Percentiles rank a stretch among this genome's conserved stretches.
Conservation (phyloP, 1,140 invertebrate species). For the Heliconius eleuchia region DNA sequence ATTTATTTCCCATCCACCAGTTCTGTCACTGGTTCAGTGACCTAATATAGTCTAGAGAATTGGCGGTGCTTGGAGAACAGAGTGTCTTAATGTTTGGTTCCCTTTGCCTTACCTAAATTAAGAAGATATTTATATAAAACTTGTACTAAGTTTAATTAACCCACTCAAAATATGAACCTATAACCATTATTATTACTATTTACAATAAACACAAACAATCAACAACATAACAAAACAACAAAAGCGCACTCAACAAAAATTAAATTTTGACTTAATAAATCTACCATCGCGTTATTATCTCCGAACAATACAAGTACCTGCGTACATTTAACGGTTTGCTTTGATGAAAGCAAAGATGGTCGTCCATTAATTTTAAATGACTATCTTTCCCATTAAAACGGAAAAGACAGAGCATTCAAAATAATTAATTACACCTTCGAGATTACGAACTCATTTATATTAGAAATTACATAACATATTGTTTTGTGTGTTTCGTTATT, state of each 20-base stretch:
- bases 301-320: slow-evolving; percentile 40
- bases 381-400: slow-evolving; percentile 60
- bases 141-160: too few relatives aligned
- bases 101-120: too few relatives aligned
- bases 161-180: too few relatives aligned
- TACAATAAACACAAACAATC: neutral
- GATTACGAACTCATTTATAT: slow-evolving; percentile 43
- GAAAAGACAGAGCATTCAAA: slow-evolving; percentile 58
- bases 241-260: neutral
- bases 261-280: slow-evolving; percentile 7
- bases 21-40: too few relatives aligned
- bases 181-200: too few relatives aligned
- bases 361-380: slow-evolving; percentile 67
- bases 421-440: slow-evolving; percentile 64
- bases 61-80: too few relatives aligned
- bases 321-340: slow-evolving; percentile 61
- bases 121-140: too few relatives aligned
- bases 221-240: neutral
- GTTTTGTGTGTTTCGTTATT: neutral
- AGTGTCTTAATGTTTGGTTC: too few relatives aligned
- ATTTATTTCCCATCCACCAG: too few relatives aligned
- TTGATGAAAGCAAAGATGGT: slow-evolving; percentile 68
- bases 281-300: slow-evolving; percentile 28
- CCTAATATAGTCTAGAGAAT: too few relatives aligned
- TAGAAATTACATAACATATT: slow-evolving; percentile 4